Evolutionary conservation across 2,797 vertebrate species (phyloP).

Genomic region (Calcarius lapponicus): DNA sequence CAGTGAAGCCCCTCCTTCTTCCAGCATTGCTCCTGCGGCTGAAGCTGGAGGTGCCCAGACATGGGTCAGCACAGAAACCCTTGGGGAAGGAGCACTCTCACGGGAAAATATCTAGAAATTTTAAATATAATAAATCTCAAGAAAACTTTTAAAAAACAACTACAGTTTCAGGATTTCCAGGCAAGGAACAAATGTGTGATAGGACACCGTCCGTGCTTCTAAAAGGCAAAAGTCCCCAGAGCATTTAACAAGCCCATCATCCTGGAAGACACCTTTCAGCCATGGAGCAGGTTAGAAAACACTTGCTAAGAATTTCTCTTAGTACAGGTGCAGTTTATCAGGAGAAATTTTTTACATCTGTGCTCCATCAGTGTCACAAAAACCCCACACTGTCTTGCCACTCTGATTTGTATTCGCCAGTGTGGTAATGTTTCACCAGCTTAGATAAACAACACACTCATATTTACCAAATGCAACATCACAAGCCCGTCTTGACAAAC

Average conservation of each 20-base stretch:
- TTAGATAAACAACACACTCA: not conserved
- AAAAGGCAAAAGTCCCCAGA: not conserved
- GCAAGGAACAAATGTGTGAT: not conserved
- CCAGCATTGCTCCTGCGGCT: not conserved
- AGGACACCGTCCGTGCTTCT: not conserved
- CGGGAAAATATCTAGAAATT: not conserved
- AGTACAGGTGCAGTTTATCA: not conserved
- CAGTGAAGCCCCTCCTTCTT: accelerated
- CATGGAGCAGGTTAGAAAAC: not conserved
- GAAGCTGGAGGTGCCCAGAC: not conserved
- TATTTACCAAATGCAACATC: not conserved
- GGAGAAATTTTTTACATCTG: not conserved
- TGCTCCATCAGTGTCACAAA: not conserved
- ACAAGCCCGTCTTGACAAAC: not conserved
- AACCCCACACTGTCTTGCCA: not conserved
- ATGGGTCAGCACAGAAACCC: not conserved
- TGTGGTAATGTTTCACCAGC: not conserved
- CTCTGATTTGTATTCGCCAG: not conserved
- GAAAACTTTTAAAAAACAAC: not conserved
- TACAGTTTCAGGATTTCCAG: not conserved
- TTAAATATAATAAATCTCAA: not conserved
- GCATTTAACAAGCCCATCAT: not conserved
- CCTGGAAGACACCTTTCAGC: not conserved
- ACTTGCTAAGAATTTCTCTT: not conserved
- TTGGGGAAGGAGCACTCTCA: no score